phyloP scores from a whole-genome alignment of 2,888 invertebrate genomes.

The Leptogaster cylindrica region DNA sequence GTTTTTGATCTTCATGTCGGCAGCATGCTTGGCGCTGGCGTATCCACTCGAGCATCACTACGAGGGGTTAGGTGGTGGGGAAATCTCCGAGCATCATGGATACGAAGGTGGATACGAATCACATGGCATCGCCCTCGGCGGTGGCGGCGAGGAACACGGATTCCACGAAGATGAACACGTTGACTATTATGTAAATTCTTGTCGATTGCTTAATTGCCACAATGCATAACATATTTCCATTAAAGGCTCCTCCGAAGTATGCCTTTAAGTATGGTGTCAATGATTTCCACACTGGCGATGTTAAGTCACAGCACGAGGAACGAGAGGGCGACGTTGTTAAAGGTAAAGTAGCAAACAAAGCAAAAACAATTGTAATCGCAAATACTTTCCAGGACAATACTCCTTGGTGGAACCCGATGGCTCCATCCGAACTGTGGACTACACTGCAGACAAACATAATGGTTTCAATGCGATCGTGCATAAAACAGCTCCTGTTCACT shows the following conservation, averaged over 20 bases:
- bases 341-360: conserved; percentile 58
- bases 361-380: background rate
- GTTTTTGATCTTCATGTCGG: conserved; percentile 61
- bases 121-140: conserved; percentile 49
- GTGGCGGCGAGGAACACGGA: conserved; percentile 51
- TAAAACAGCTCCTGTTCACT: conserved; percentile 61
- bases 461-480: conserved; percentile 62
- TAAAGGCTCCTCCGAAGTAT: conserved; percentile 71
- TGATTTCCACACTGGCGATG: conserved; percentile 66
- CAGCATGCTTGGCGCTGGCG: conserved; percentile 58
- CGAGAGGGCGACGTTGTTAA: conserved; percentile 71
- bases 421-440: conserved; percentile 70
- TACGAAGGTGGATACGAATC: conserved; percentile 49
- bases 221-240: no score
- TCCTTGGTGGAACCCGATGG: conserved; percentile 77
- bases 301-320: conserved; percentile 71
- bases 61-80: conserved; percentile 52
- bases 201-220: no score
- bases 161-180: conserved; percentile 65
- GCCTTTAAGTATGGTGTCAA: conserved; percentile 66
- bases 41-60: conserved; percentile 60
- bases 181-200: conserved; percentile 72
- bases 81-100: conserved; percentile 49
- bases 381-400: conserved; percentile 62
- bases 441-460: conserved; percentile 62